Percentiles rank a stretch among this genome's conserved stretches.
These are phyloP conservation scores for Drosophila putrida DNA, from an alignment of 2,888 invertebrate species.

Conservation along the genomic window DNA sequence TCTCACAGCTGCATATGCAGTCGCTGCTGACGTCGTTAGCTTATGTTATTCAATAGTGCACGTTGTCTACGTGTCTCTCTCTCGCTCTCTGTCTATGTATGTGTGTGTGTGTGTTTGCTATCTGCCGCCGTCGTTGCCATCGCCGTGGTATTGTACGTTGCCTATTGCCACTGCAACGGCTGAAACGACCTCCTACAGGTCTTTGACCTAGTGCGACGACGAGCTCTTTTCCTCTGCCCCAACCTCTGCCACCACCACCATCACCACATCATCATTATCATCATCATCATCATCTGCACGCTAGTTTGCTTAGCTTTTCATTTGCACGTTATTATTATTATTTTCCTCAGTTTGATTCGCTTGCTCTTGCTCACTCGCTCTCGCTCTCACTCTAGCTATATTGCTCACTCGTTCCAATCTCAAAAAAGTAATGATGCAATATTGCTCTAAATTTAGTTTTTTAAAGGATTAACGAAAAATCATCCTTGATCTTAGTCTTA, in stretches of 20 bases:
- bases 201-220: constrained; percentile 83
- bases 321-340: constrained; percentile 73
- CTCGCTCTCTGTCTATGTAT: constrained; percentile 35
- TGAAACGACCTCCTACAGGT: constrained; percentile 85
- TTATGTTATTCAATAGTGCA: constrained; percentile 68
- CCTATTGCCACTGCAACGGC: constrained; percentile 82
- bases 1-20: constrained; percentile 57
- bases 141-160: constrained; percentile 82
- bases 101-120: constrained; percentile 59
- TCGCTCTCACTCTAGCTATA: too few species aligned
- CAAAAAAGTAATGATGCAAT: too few species aligned
- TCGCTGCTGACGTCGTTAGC: constrained; percentile 52
- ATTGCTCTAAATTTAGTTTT: too few species aligned
- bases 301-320: constrained; percentile 58
- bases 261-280: not conserved
- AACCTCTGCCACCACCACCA: too few species aligned
- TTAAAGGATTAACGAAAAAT: too few species aligned
- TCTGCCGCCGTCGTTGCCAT: constrained; percentile 68
- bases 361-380: constrained; percentile 2
- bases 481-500: too few species aligned
- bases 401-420: constrained; percentile 23
- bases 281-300: constrained; percentile 1
- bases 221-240: constrained; percentile 19
- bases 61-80: constrained; percentile 19
- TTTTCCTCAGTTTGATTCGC: constrained; percentile 46